A percentile compares a stretch with the other conserved stretches of the same genome.
Evolutionary conservation across 2,888 invertebrate genomes (phyloP).

Genomic region (Drosophila incognita): DNA sequence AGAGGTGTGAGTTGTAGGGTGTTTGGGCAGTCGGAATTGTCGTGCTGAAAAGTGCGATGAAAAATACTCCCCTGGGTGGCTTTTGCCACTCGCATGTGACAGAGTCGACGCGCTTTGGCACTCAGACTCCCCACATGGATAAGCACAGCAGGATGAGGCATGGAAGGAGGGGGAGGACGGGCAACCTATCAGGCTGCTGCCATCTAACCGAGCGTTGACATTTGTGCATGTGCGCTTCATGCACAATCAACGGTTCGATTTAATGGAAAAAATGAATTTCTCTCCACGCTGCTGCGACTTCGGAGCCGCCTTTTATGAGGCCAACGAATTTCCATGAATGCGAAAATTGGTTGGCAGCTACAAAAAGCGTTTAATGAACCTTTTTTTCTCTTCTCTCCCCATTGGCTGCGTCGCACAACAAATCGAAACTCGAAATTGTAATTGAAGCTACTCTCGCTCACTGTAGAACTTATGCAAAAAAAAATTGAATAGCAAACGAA

Average conservation of each 20-base stretch:
- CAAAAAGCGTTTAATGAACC: conserved; percentile 75
- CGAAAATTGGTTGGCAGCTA: conserved; percentile 59
- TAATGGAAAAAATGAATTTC: conserved; percentile 80
- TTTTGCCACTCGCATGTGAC: conserved; percentile 54
- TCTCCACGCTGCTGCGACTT: conserved; percentile 62
- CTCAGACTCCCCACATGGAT: conserved; percentile 49
- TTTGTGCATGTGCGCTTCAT: conserved; percentile 79
- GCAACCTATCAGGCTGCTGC: conserved; percentile 71
- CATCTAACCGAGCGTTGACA: conserved; percentile 79
- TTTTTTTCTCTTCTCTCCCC: conserved; percentile 29
- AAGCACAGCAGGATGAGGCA: conserved; percentile 7
- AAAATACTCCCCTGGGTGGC: conserved; percentile 60
- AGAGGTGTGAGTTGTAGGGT: conserved; percentile 31
- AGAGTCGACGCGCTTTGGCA: conserved; percentile 57
- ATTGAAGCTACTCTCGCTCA: conserved; percentile 63
- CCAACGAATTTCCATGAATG: conserved; percentile 66
- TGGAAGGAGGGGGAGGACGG: conserved; percentile 9
- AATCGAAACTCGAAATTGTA: conserved; percentile 72
- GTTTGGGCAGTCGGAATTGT: conserved; percentile 48
- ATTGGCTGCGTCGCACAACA: conserved; percentile 56
- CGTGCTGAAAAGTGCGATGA: conserved; percentile 37
- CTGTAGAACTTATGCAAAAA: conserved; percentile 36
- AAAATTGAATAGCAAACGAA: background rate
- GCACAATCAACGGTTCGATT: conserved; percentile 82
- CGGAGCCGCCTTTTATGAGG: conserved; percentile 51